A percentile compares a stretch with the other conserved stretches of the same genome.
Evolutionary conservation across 1,140 invertebrate species (phyloP).

Genomic region (Lasaia peninsularis): DNA sequence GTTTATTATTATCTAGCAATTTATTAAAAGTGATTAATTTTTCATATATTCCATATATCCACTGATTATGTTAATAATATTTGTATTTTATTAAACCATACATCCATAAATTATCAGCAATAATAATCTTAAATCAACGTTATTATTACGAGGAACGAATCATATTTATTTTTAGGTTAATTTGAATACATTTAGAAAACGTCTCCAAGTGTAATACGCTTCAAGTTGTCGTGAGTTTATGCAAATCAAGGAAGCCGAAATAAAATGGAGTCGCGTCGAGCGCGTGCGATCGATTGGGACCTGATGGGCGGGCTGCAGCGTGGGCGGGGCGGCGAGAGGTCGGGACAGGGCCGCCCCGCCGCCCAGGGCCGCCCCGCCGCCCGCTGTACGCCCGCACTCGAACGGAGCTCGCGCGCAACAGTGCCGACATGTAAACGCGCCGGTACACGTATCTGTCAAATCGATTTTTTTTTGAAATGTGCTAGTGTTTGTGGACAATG

Average conservation of each 20-base stretch:
- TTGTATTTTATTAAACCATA: too few species aligned
- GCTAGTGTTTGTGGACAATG: conserved; percentile 53
- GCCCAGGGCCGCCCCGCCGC: conserved; percentile 39
- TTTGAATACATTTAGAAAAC: not conserved
- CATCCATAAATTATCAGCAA: too few species aligned
- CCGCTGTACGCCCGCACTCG: conserved; percentile 29
- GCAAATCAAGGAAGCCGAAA: conserved; percentile 68
- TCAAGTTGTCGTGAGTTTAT: conserved; percentile 51
- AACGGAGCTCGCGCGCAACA: conserved; percentile 30
- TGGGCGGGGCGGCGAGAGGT: conserved; percentile 56
- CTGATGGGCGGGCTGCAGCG: conserved; percentile 55
- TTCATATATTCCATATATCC: too few species aligned
- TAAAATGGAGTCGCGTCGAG: conserved; percentile 66
- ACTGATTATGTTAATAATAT: too few species aligned
- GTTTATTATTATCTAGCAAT: too few species aligned
- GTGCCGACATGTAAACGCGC: conserved; percentile 37
- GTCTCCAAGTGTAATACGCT: conserved; percentile 11
- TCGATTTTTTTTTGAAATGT: conserved; percentile 27
- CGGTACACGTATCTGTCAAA: conserved; percentile 14
- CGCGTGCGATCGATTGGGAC: conserved; percentile 67
- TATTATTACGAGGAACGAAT: too few species aligned
- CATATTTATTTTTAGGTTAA: too few species aligned
- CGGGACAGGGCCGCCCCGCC: conserved; percentile 48
- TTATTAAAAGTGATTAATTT: too few species aligned
- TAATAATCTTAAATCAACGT: too few species aligned